These are phyloP conservation scores for Rhabdomys pumilio DNA, from an alignment of 2,797 vertebrate genomes.

Conservation along the genomic window DNA sequence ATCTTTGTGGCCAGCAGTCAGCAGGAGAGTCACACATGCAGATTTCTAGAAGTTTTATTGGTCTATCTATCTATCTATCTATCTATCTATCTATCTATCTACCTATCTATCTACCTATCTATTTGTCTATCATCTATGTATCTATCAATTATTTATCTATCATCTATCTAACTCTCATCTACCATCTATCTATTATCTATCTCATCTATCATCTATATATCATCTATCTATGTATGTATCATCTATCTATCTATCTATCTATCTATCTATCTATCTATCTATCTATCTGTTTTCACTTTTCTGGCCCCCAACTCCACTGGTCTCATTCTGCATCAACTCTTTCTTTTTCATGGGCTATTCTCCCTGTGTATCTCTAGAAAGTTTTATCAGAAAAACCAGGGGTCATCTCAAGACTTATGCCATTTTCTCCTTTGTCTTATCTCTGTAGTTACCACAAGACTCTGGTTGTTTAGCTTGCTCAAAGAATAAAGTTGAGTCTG, in stretches of 20 bases:
- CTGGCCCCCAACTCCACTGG: neutral
- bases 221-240: no score
- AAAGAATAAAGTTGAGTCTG: neutral
- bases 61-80: neutral
- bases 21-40: neutral
- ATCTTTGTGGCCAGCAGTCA: neutral
- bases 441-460: neutral
- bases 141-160: no score
- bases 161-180: no score
- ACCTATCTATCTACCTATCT: no score
- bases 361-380: neutral
- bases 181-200: no score
- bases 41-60: neutral
- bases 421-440: neutral
- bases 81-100: no score
- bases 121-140: no score
- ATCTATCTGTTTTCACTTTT: neutral
- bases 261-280: neutral
- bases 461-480: neutral
- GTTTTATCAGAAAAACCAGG: neutral
- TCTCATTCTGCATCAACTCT: neutral
- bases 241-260: neutral
- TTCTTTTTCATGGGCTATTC: neutral
- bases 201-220: no score
- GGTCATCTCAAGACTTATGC: neutral